Percentiles rank a stretch among this genome's conserved stretches.
Evolutionary conservation across 2,888 invertebrate species (phyloP).

Genomic region (Hydraecia micacea): DNA sequence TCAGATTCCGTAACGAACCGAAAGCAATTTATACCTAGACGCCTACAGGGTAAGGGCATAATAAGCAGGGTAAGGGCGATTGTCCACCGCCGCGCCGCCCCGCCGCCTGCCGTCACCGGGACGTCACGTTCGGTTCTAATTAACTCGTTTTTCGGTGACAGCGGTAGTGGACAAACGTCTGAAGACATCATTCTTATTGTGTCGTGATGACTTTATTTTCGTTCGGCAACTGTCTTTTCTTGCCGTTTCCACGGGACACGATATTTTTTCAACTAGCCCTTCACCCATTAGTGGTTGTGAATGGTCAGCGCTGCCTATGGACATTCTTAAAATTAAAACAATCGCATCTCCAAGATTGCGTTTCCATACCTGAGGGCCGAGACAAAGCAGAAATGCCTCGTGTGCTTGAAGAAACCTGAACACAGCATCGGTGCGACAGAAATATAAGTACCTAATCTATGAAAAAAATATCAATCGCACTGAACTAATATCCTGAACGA

Average conservation of each 20-base stretch:
- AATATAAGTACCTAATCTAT: not conserved
- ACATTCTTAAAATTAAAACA: not conserved
- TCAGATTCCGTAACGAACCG: slow-evolving; percentile 12
- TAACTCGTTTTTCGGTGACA: not conserved
- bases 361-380: not conserved
- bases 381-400: not conserved
- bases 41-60: not conserved
- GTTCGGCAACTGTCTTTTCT: not conserved
- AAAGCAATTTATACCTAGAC: slow-evolving; percentile 11
- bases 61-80: not conserved
- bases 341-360: not conserved
- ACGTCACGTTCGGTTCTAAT: not conserved
- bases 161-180: not conserved
- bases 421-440: no score
- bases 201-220: not conserved
- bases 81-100: not conserved
- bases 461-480: not conserved
- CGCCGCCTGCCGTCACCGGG: not conserved
- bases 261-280: not conserved
- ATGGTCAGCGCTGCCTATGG: no score
- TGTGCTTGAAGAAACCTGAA: not conserved
- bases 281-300: no score
- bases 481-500: not conserved
- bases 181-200: not conserved
- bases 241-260: not conserved